Evolutionary conservation across 2,113 vertebrate species (phyloP), one percentile per base, ranked within the genome.

Genomic region (Mus pahari): DNA sequence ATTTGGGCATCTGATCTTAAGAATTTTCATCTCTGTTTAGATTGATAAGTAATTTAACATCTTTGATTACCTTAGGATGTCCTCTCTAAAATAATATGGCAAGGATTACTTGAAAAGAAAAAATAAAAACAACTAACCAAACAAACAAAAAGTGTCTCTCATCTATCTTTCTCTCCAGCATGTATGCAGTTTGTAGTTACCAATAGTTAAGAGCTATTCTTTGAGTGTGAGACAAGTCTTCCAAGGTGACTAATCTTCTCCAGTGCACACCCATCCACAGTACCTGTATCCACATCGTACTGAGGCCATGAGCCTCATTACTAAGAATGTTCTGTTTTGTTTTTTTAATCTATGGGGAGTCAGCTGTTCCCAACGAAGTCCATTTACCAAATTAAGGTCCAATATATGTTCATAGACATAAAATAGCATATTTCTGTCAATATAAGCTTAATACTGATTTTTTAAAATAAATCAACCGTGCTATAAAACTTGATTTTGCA

Each of bases 361-460:
- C 86, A 64, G 73, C 14, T 74, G 48, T 71, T 77, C 71, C 90
- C 11, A 77, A 20, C 3, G 2, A 16, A 87, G 19, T 50, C 28
- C 36, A 77, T 60, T 96, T 96, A 71, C 26, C 53, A 94, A 93
- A 94, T 14, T 64, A 84, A 12, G 66, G 3, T 87, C 22, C 31
- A 93, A 62, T 62, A 16, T 70, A 66, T 33, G 17, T n/a, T 79
- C 24, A 90, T 7, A 86, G 26, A 50, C n/a, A 39, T 71, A 48
- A 92, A 94, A 66, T 74, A 58, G 4, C 2, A 50, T 33, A 4
- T 58, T 78, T 84, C 48, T 60, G 95, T 91, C 17, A 82, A 95
- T 89, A 7, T 45, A 39, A 73, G 2, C 77, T 86, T 84, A 64
- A 91, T 33, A 45, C 6, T 90, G 4, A 73, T 84, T 53, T 68